Base-by-base conservation (phyloP, 2,888 invertebrate species). In the Drosophila melanosoma region DNA sequence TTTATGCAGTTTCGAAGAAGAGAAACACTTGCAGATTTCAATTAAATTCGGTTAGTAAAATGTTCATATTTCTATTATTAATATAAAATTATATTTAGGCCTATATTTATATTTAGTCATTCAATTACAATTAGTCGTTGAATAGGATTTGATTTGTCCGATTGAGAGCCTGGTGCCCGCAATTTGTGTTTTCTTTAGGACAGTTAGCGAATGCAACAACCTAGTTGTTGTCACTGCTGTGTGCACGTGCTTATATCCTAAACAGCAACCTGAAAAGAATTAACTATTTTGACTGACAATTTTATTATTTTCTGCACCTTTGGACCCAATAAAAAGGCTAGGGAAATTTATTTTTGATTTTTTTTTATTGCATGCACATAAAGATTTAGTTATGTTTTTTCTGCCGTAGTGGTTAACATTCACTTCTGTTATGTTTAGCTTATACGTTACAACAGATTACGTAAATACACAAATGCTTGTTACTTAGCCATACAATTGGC, bases 291-390 rank as follows among this genome's bases (percentile, higher is more conserved):
- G n/a, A 15, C 23, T 23, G 15, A 45, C 15, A 15, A 23, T 1
- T 45, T 45, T 15, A n/a, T n/a, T 8, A 17, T 6, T 36, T 23
- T 17, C 35, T 23, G 11, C 1, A 8, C 3, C 17, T 17, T 57
- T 17, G 26, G 48, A 0, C 1, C 49, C 26, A 63, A 52, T 38
- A 23, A 66, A 2, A 53, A 76, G 54, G 2, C 8, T 20, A 58
- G 3, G 7, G 2, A n/a, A 17, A 42, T 54, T 54, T 51, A 33
- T 71, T 56, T 70, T 59, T 71, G 8, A 49, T 62, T 12, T 65
- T 73, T 73, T 75, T 83, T 91, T 90, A 90, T 91, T 91, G 91
- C 91, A 91, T 91, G 91, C 91, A 91, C 90, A 87, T 90, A 89
- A 90, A 85, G 78, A 79, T 87, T 90, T 86, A 87, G 60, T 64